Base-by-base conservation (phyloP, 2,888 invertebrate species). In the Tetranychus truncatus region DNA sequence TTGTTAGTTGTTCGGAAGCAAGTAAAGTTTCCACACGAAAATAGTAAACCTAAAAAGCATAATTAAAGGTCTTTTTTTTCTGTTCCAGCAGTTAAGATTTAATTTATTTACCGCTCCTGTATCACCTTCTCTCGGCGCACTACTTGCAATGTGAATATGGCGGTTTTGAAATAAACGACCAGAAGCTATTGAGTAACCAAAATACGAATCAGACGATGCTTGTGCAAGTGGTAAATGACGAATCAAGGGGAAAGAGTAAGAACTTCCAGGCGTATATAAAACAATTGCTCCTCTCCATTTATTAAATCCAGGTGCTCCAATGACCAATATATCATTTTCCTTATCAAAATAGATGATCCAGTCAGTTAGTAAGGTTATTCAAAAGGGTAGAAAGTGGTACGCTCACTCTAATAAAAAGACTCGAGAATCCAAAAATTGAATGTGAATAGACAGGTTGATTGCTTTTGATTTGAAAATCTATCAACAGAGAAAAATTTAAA, bases 271-370 rank as follows among this genome's bases (percentile, higher is more conserved):
- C 1, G 34, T 44, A 20, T 72, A 72, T 18, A 46, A 15, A 6
- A 72, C 72, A 44, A 72, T 46, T 1, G 72, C 72, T 24, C 72
- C 72, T 72, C 72, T 5, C 72, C 34, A 45, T 15, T 3, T 18
- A 9, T 11, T 45, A 72, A 45, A 72, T n/a, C 72, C 72, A 24
- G 72, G 72, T 34, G 72, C 72, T 15, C 72, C 72, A 45, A 72
- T n/a, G 7, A 72, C 34, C 46, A 24, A 45, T 24, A 5, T 1
- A 24, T 9, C 18, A 24, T 72, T 15, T 7, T 24, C 72, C 72
- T 72, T 4, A 44, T 11, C 3, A 6, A 24, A 45, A 20, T 18
- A 24, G n/a, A 34, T 4, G 15, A n/a, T 18, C 5, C 8, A 72
- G 21, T 11, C 21, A 72, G 8, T 45, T n/a, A 11, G 11, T 45